Evolutionary conservation across 2,888 invertebrate genomes (phyloP).

Genomic region (Phlogophora meticulosa): DNA sequence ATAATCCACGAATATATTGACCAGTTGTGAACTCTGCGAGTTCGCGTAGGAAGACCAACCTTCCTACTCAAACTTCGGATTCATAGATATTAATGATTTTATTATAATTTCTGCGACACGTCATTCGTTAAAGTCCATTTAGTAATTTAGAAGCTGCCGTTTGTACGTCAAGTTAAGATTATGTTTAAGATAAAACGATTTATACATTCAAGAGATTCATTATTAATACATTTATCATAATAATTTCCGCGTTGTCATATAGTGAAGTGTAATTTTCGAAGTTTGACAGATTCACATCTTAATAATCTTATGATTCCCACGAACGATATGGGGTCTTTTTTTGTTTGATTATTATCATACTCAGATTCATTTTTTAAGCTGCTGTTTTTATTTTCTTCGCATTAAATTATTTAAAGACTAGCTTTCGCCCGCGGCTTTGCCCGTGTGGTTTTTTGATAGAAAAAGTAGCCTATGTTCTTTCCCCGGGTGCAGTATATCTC

Average conservation of each 20-base stretch:
- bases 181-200: constrained; percentile 36
- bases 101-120: constrained; percentile 57
- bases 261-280: constrained; percentile 29
- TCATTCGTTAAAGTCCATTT: constrained; percentile 58
- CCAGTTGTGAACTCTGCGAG: constrained; percentile 68
- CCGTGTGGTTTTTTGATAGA: no score
- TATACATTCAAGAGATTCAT: constrained; percentile 45
- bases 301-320: constrained; percentile 17
- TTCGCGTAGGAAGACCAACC: constrained; percentile 49
- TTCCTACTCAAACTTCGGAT: constrained; percentile 26
- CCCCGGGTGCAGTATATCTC: no score
- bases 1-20: constrained; percentile 75
- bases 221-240: constrained; percentile 54
- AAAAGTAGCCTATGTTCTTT: no score
- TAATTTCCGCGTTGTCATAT: constrained; percentile 35
- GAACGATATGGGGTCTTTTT: neutral
- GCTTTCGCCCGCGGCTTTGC: no score
- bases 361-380: neutral
- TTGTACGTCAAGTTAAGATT: constrained; percentile 52
- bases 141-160: constrained; percentile 40
- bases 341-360: neutral
- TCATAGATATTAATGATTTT: constrained; percentile 59
- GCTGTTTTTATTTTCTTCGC: neutral
- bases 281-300: constrained; percentile 20
- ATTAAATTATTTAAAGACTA: neutral